These are phyloP conservation scores for Drosophila willistoni DNA, from an alignment of 1,140 invertebrate genomes.

Conservation along the genomic window DNA sequence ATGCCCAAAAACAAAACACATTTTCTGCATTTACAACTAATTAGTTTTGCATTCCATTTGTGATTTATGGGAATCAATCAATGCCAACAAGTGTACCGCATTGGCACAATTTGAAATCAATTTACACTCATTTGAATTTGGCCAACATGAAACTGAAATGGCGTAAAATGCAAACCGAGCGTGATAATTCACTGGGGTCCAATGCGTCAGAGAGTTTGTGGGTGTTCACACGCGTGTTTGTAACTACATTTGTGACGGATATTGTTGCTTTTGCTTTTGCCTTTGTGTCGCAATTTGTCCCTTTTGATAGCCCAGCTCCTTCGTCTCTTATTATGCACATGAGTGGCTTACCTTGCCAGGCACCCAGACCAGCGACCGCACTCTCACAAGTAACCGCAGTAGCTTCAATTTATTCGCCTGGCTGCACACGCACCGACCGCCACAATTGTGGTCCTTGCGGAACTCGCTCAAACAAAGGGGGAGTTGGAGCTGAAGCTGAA, in stretches of 20 bases:
- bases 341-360: slow-evolving; percentile 9
- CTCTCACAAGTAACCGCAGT: slow-evolving; percentile 12
- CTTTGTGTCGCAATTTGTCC: slow-evolving; percentile 5
- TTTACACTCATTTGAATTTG: slow-evolving; percentile 65
- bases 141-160: slow-evolving; percentile 51
- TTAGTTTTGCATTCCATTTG: slow-evolving; percentile 3
- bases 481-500: neutral
- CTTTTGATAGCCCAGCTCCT: slow-evolving; percentile 6
- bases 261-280: slow-evolving; percentile 12
- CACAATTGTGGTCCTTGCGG: slow-evolving; percentile 5
- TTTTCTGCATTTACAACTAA: slow-evolving; percentile 53
- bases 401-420: slow-evolving; percentile 44
- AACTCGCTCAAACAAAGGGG: too few relatives aligned
- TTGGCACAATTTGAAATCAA: slow-evolving; percentile 39
- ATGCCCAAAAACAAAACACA: slow-evolving; percentile 33
- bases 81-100: slow-evolving; percentile 17
- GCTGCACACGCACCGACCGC: slow-evolving; percentile 44
- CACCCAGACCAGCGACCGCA: slow-evolving; percentile 18
- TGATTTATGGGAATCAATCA: slow-evolving; percentile 16
- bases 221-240: slow-evolving; percentile 29
- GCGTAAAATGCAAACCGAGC: slow-evolving; percentile 54
- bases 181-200: slow-evolving; percentile 57
- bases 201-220: slow-evolving; percentile 27
- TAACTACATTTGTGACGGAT: slow-evolving; percentile 6
- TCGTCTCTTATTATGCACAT: slow-evolving; percentile 24